Base-by-base conservation (phyloP, 1,140 invertebrate species). In the Eriocheir sinensis region DNA sequence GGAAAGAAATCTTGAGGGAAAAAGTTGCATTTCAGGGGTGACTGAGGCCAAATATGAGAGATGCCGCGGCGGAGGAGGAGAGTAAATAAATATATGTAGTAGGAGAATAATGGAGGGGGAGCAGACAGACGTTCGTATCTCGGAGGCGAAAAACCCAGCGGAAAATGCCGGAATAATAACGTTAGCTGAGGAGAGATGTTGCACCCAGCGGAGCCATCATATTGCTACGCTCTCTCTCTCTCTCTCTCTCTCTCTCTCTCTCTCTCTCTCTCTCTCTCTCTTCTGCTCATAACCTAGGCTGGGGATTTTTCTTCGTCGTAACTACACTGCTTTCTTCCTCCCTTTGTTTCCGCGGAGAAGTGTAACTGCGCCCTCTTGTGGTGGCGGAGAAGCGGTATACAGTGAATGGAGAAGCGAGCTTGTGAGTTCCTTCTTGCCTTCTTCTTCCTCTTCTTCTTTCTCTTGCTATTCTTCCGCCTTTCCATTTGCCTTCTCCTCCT, bases 161-260 rank as follows among this genome's bases (percentile, higher is more conserved):
- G 21, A 53, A 53, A 53, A 53, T 53, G 48, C 21, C 21, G 2
- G 48, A 53, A 53, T 53, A 53, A 53, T 53, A 53, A 53, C 48
- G 48, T 53, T 53, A 53, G 48, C 48, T 9, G 48, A 53, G 48
- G 48, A 53, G 21, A 53, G 48, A 53, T 53, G 48, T 53, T 53
- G 21, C 8, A 53, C 48, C 48, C 48, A 53, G 48, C 48, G 48
- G 48, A 53, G 48, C 48, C 48, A 53, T 53, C 48, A 53, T 53
- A 53, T 53, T 53, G 48, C 48, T 53, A 72, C 60, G 17, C 60
- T 72, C 60, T 72, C 60, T 72, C 60, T 72, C 60, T 72, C 60
- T 72, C 60, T 72, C 60, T 72, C 60, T 72, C 60, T 72, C 60
- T 72, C 60, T 72, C 60, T 72, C 60, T 72, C 60, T 72, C 60